Base-by-base conservation (phyloP, 2,888 invertebrate species). In the Silvanus unidentatus region DNA sequence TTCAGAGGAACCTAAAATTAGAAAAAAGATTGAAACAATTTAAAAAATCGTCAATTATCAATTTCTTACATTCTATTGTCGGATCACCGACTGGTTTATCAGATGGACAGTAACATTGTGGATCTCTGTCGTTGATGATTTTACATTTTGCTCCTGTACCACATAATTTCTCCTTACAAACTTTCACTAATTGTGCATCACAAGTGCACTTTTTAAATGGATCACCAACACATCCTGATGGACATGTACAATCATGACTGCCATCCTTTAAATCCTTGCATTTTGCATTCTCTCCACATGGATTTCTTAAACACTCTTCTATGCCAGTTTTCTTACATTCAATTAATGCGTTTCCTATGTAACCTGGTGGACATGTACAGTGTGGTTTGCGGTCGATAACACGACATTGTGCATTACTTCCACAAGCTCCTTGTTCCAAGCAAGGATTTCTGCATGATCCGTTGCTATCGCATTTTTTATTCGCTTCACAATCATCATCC, bases 401-500 rank as follows among this genome's bases (percentile, higher is more conserved):
- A 32, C 87, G 80, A 62, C 93, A 92, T 58, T 91, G 88, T 0
- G 91, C 89, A 68, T 91, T 91, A 22, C 80, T 71, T 10, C 92
- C 93, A 61, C 93, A 93, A 22, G 85, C 82, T 6, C 82, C 83
- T 29, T 77, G 74, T 59, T 84, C 82, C 39, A 83, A 65, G 63
- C 93, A 93, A 1, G 92, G 89, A 70, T 92, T 92, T 57, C 82
- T 83, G 63, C 93, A 93, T 16, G 84, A 82, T 3, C 82, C 79
- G 40, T 77, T 75, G 9, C 72, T 66, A 54, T 81, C 79, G 63
- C 93, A 93, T 52, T 79, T 78, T 69, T 91, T 89, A 58, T 82
- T 86, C 1, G 77, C 62, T 42, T 85, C 85, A 63, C 93, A 93
- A 59, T 92, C 90, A 6, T 78, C 76, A 64, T 89, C 83, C 39